Evolutionary conservation across 2,113 vertebrate genomes (phyloP).

Genomic region (Protobothrops flavoviridis): DNA sequence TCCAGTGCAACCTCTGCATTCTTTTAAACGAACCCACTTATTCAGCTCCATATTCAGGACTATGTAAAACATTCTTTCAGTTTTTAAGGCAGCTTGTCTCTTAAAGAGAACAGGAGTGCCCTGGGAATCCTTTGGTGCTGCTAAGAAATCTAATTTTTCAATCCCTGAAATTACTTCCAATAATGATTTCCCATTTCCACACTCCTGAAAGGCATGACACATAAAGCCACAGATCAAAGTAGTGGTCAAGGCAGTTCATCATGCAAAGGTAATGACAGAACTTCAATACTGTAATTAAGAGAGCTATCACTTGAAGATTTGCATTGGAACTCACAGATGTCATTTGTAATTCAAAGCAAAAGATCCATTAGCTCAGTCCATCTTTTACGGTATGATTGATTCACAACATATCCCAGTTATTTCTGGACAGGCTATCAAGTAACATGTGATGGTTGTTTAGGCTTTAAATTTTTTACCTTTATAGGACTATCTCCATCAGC

Average conservation of each 20-base stretch:
- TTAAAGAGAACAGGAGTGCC: conserved; percentile 25
- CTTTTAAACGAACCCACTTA: not conserved
- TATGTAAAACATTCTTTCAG: conserved; percentile 37
- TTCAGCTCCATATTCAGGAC: not conserved
- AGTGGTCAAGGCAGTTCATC: not conserved
- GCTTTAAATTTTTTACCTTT: not conserved
- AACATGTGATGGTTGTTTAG: not conserved
- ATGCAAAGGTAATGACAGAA: conserved; percentile 38
- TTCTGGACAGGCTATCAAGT: not conserved
- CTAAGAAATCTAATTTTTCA: conserved; percentile 55
- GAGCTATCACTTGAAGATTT: conserved; percentile 54
- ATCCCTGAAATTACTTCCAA: conserved; percentile 41
- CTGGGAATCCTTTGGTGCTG: conserved; percentile 46
- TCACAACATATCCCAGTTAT: conserved; percentile 51
- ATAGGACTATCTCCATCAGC: not conserved
- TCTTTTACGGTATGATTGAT: conserved; percentile 65
- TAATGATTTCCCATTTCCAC: conserved; percentile 38
- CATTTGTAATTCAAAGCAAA: conserved; percentile 63
- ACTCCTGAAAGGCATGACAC: conserved; percentile 45
- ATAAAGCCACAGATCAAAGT: conserved; percentile 51
- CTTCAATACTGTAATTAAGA: conserved; percentile 58
- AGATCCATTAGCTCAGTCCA: conserved; percentile 60
- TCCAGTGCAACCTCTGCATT: not conserved
- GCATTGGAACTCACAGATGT: conserved; percentile 52
- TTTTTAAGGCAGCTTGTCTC: conserved; percentile 55